Evolutionary conservation across 2,797 vertebrate species (phyloP).

Genomic region (Myripristis jacobus): DNA sequence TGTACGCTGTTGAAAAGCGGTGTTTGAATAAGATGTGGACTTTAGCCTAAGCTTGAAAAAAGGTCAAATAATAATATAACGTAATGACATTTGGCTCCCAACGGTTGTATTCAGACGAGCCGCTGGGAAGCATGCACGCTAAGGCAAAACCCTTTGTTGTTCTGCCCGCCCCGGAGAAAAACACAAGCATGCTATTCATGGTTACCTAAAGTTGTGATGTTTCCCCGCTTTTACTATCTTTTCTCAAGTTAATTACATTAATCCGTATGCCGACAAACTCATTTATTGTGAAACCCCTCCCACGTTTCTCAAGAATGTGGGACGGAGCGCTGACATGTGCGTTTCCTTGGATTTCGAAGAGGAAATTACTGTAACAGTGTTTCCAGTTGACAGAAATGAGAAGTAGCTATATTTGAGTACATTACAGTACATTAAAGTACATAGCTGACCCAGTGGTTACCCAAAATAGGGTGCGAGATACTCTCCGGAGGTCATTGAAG

Average conservation of each 20-base stretch:
- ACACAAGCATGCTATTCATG: background rate
- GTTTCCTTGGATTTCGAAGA: background rate
- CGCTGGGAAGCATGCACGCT: conserved; percentile 37
- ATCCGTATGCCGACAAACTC: conserved; percentile 10
- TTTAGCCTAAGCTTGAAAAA: too few relatives aligned
- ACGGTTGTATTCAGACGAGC: conserved; percentile 3
- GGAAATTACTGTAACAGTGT: background rate
- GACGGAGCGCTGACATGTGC: conserved; percentile 21
- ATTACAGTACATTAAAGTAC: too few relatives aligned
- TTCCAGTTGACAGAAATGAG: background rate
- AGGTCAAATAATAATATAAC: background rate
- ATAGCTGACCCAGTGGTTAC: too few relatives aligned
- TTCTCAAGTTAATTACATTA: conserved; percentile 5
- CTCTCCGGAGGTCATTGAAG: too few relatives aligned
- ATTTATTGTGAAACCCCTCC: conserved; percentile 11
- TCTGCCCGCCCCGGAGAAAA: conserved; percentile 12
- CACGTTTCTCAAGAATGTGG: conserved; percentile 6
- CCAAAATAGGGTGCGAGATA: too few relatives aligned
- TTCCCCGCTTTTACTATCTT: background rate
- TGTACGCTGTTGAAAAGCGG: too few relatives aligned
- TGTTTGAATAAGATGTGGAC: background rate
- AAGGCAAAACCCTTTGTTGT: conserved; percentile 67
- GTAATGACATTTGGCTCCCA: background rate
- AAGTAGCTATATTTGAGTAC: too few relatives aligned
- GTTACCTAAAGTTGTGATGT: conserved; percentile 9